Base-by-base conservation (phyloP, 2,888 invertebrate genomes). In the Ischnura elegans region DNA sequence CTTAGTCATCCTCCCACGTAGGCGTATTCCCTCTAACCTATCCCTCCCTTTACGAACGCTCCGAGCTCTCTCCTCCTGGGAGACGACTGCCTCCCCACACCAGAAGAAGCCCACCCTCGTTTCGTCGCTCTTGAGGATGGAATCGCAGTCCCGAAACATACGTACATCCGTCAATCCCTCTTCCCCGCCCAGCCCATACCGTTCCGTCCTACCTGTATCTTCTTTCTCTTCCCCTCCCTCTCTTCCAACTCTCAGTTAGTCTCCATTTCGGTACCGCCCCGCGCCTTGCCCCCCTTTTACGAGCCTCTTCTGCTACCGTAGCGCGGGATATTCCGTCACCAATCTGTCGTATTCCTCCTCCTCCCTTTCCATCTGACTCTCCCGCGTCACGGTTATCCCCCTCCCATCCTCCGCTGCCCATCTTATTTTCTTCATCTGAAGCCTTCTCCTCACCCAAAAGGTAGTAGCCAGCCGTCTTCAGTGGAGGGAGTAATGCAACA, bases 281-380 rank as follows among this genome's bases (percentile, higher is more conserved):
- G 25, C 86, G 0, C 46, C 51, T 42, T 36, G 19, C 29, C 61
- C 61, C 42, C 61, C 55, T 90, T 90, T 90, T 90, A 90, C 61
- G 90, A 61, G 61, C 61, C 55, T 87, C 87, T 13, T 55, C 87
- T 61, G 61, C n/a, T 42, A 90, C 90, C 43, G 90, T 61, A 90
- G 90, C 66, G 66, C 61, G 19, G 87, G 55, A 87, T 55, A 87
- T 87, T 90, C 66, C 90, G 55, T 86, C 51, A 90, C 90, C 90
- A 43, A 90, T 90, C 43, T 51, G 43, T 61, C 90, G 61, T 55
- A 55, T 29, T 55, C 90, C 66, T 21, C 87, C 55, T 10, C 87
- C 55, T 42, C 0, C 13, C 51, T n/a, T n/a, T n/a, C 87, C 87
- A 8, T n/a, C n/a, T n/a, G 61, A 61, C 21, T 21, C 55, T 29